Evolutionary conservation across 2,888 invertebrate genomes (phyloP), one percentile per base, ranked within the genome.

Genomic region (Eupithecia vulgata): DNA sequence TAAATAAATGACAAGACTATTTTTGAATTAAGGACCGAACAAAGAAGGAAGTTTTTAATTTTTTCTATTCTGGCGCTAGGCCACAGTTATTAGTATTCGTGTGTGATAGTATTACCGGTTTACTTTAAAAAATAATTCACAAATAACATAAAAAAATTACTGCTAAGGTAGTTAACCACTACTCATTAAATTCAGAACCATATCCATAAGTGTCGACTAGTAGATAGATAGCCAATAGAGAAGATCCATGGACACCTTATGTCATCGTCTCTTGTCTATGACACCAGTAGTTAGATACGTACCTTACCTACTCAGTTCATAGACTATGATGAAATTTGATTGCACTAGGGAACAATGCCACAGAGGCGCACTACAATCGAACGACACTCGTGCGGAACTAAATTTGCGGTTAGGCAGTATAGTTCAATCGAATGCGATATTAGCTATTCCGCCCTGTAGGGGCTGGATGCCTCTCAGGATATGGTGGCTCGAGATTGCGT

Each of bases 371-470:
- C 13, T 13, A 42, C 65, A 65, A 42, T 65, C 15, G 65, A 65
- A 21, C 21, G 8, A 40, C 65, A 65, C 40, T 65, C 65, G 42
- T 42, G 21, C 37, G 37, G 21, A 65, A 65, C 65, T 37, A 13
- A 65, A 65, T 65, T 40, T 65, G 65, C 13, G 40, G 37, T 37
- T 35, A 40, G 40, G 13, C 40, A 21, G 37, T 13, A 21, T 21
- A 65, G 65, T 21, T 40, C 65, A 42, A 65, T 65, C 40, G 40
- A 40, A 62, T 35, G 64, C 64, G 12, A 64, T 64, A 64, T 64
- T 64, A 64, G 64, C 37, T 64, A 37, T 64, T 37, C 35, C 64
- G 34, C 61, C 61, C 61, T 61, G 15, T 34, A 17, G 34, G 30
- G 34, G 30, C 6, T 59, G 15, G 15, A 7, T 15, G 61, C 34